These are phyloP conservation scores for Ianthella basta DNA, from an alignment of 37 sponge, comb jelly and placozoan species.

Conservation along the genomic window DNA sequence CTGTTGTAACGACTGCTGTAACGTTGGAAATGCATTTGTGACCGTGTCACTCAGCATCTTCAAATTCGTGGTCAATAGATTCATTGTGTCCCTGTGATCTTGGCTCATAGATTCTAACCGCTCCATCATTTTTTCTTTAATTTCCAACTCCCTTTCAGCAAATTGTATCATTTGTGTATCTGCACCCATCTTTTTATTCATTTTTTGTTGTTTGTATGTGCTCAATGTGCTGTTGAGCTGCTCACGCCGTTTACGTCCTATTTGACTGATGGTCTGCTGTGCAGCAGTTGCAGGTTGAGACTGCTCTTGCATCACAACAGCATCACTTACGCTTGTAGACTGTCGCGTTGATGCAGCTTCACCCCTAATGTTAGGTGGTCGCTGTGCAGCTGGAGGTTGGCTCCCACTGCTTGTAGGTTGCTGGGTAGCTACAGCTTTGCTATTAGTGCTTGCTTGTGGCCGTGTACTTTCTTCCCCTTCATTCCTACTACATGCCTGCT, in stretches of 20 bases:
- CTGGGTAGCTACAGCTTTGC: too few species aligned
- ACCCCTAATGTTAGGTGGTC: too few species aligned
- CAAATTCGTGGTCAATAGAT: neutral
- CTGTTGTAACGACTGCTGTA: neutral
- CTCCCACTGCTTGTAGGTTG: too few species aligned
- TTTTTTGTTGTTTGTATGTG: neutral
- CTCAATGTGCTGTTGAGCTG: neutral
- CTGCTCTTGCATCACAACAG: neutral
- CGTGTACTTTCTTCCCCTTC: too few species aligned
- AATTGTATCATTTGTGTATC: neutral
- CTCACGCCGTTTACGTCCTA: neutral
- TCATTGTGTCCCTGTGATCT: neutral
- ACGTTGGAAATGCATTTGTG: neutral
- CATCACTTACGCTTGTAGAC: neutral
- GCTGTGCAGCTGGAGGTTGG: too few species aligned
- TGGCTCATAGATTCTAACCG: neutral
- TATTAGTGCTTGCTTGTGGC: too few species aligned
- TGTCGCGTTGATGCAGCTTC: too few species aligned
- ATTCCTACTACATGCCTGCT: too few species aligned
- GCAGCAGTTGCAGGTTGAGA: neutral
- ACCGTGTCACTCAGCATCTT: neutral
- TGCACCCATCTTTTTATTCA: constrained; percentile 11
- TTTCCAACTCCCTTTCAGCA: constrained; percentile 5
- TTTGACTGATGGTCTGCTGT: neutral
- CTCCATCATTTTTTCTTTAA: constrained; percentile 10